A percentile compares a stretch with the other conserved stretches of the same genome.
These are phyloP conservation scores for Bovichtus variegatus DNA, from an alignment of 2,797 vertebrate genomes.

Conservation along the genomic window DNA sequence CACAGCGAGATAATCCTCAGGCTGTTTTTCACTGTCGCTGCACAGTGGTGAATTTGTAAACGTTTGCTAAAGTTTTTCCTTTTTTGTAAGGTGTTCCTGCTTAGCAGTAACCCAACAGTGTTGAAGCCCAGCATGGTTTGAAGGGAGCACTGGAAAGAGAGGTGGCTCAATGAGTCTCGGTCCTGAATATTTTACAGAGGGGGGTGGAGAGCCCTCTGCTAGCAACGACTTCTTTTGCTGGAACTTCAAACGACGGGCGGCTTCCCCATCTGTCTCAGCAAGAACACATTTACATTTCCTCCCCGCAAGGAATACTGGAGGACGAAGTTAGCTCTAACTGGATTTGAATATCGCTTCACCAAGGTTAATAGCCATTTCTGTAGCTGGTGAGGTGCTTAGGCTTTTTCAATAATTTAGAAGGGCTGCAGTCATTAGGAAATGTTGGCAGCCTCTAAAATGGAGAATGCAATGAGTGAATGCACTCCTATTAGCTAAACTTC, in stretches of 20 bases:
- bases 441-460: slow-evolving; percentile 74
- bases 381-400: slow-evolving; percentile 84
- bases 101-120: slow-evolving; percentile 65
- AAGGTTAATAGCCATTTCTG: slow-evolving; percentile 88
- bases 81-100: slow-evolving; percentile 58
- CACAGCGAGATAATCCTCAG: slow-evolving; percentile 80
- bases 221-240: slow-evolving; percentile 72
- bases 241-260: slow-evolving; percentile 85
- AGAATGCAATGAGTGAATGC: slow-evolving; percentile 65
- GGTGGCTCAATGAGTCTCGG: slow-evolving; percentile 76
- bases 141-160: slow-evolving; percentile 64
- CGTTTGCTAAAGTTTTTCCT: slow-evolving; percentile 68
- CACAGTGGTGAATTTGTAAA: slow-evolving; percentile 75
- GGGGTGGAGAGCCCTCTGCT: slow-evolving; percentile 71
- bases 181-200: slow-evolving; percentile 85
- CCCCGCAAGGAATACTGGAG: slow-evolving; percentile 83
- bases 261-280: slow-evolving; percentile 85
- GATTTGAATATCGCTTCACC: slow-evolving; percentile 85
- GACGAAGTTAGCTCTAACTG: slow-evolving; percentile 83
- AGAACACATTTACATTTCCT: slow-evolving; percentile 88
- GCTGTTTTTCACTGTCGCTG: slow-evolving; percentile 77
- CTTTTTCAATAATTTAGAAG: slow-evolving; percentile 86
- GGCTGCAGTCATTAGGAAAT: slow-evolving; percentile 80
- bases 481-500: slow-evolving; percentile 52
- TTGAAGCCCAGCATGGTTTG: slow-evolving; percentile 64